A percentile compares a stretch with the other conserved stretches of the same genome.
phyloP scores from a whole-genome alignment of 1,140 invertebrate genomes.

The Aphis craccivora region DNA sequence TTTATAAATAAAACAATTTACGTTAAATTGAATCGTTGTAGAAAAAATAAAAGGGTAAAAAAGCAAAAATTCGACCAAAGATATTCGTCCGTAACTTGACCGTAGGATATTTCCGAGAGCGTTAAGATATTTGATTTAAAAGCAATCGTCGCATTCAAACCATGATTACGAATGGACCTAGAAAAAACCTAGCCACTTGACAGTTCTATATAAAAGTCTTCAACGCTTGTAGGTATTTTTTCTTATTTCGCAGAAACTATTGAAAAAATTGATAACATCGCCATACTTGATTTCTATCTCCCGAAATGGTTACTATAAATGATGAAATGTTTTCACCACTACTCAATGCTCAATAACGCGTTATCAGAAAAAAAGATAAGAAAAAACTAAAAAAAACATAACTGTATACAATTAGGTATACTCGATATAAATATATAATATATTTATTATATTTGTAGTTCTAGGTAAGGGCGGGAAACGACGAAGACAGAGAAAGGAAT shows the following conservation, averaged over 20 bases:
- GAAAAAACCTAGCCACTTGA: background rate
- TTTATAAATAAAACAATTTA: background rate
- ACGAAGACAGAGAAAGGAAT: background rate
- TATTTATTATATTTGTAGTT: background rate
- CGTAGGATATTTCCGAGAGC: background rate
- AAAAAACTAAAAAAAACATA: background rate
- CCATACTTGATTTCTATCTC: background rate
- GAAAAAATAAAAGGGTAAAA: background rate
- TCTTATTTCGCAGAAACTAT: background rate
- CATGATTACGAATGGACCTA: background rate
- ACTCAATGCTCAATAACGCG: background rate
- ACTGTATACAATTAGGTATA: background rate
- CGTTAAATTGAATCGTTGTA: background rate
- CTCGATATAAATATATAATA: background rate
- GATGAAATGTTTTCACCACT: background rate
- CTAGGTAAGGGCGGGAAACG: background rate
- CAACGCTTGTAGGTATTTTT: background rate
- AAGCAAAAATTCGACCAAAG: background rate
- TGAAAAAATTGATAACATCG: background rate
- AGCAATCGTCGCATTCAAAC: background rate
- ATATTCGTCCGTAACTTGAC: background rate
- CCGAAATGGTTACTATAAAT: background rate
- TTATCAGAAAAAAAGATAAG: background rate
- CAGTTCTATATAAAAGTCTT: background rate
- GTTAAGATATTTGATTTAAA: background rate